Percentiles rank a stretch among this genome's conserved stretches.
phyloP scores from a whole-genome alignment of 2,113 vertebrate genomes.

The Anhinga rufa region DNA sequence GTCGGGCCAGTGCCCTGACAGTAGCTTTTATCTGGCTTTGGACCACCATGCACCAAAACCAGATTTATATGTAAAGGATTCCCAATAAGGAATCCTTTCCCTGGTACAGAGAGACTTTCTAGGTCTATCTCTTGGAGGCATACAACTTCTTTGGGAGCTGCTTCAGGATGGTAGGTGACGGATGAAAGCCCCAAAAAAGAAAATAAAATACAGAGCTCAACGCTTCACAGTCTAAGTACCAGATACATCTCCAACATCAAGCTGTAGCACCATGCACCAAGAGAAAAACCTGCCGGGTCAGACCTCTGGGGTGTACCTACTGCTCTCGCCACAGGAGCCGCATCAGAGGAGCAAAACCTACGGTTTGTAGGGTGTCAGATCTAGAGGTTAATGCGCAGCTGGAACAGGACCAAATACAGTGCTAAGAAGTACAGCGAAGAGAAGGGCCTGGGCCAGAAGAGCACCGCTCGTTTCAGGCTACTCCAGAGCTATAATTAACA shows the following conservation, averaged over 20 bases:
- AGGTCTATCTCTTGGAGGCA: background rate
- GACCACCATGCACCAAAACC: too few relatives aligned
- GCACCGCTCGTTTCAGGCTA: background rate
- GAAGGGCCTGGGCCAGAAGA: background rate
- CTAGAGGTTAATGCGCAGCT: background rate
- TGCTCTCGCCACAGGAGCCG: background rate
- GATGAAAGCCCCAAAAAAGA: background rate
- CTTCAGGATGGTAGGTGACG: background rate
- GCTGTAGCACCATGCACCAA: background rate
- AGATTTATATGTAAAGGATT: background rate
- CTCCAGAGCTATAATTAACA: background rate
- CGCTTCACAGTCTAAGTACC: background rate
- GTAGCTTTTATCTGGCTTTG: background rate
- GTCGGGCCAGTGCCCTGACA: background rate
- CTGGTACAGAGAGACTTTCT: background rate
- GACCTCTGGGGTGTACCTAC: rapidly evolving
- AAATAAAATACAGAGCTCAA: background rate
- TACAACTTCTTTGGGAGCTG: background rate
- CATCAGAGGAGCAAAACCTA: background rate
- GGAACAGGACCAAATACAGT: background rate
- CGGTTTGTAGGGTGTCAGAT: too few relatives aligned
- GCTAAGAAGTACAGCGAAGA: background rate
- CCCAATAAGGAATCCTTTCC: background rate
- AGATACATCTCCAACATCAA: background rate
- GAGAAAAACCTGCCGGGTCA: rapidly evolving